phyloP scores from a whole-genome alignment of 1,140 invertebrate genomes.

The Drosophila takahashii region DNA sequence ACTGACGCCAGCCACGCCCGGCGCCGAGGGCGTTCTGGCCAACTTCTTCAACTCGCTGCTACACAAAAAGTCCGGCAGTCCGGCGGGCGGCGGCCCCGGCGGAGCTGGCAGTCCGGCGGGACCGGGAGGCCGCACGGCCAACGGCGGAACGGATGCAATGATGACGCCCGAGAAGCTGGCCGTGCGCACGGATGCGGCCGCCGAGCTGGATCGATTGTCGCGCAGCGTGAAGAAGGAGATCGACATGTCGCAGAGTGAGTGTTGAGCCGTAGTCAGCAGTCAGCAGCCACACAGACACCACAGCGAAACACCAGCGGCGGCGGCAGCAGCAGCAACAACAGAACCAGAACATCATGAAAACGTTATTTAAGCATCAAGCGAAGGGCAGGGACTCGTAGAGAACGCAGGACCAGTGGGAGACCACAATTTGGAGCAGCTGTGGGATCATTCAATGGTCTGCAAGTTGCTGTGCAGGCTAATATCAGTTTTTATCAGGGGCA shows the following conservation, averaged over 20 bases:
- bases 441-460: slow-evolving; percentile 28
- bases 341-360: slow-evolving; percentile 29
- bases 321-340: slow-evolving; percentile 21
- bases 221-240: slow-evolving; percentile 85
- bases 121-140: slow-evolving; percentile 69
- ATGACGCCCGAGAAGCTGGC: slow-evolving; percentile 87
- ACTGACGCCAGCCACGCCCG: slow-evolving; percentile 88
- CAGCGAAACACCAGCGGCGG: slow-evolving; percentile 2
- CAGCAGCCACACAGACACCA: slow-evolving; percentile 21
- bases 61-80: slow-evolving; percentile 96
- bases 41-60: slow-evolving; percentile 99
- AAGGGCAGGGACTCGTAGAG: slow-evolving; percentile 34
- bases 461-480: slow-evolving; percentile 3
- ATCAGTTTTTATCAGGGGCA: slow-evolving; percentile 12
- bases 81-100: slow-evolving; percentile 84
- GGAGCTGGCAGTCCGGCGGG: slow-evolving; percentile 70
- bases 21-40: slow-evolving; percentile 96
- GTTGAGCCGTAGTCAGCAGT: slow-evolving; percentile 53
- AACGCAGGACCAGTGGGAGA: background rate
- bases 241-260: slow-evolving; percentile 83
- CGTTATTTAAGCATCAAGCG: slow-evolving; percentile 25
- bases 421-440: background rate
- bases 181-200: slow-evolving; percentile 94
- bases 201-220: slow-evolving; percentile 95
- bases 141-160: slow-evolving; percentile 80